Conservation (phyloP, 2,888 invertebrate genomes). For the Agriopis leucophaearia region DNA sequence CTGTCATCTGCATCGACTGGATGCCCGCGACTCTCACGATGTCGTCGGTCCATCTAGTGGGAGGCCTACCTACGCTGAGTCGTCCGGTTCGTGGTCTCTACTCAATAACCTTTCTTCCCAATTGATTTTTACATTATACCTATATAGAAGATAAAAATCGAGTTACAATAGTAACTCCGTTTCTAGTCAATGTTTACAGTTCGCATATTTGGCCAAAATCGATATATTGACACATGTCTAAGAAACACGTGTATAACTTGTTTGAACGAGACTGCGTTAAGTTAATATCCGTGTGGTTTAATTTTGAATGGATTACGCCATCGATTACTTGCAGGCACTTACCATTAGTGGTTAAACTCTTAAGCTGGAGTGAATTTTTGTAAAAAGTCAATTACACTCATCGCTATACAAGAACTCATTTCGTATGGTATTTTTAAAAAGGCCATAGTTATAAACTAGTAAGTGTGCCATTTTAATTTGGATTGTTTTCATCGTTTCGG, state of each 20-base stretch:
- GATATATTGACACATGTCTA: slow-evolving; percentile 35
- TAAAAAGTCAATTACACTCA: too few species aligned
- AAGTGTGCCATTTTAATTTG: too few species aligned
- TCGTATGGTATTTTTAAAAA: too few species aligned
- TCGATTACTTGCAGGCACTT: slow-evolving; percentile 10
- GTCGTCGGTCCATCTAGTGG: too few species aligned
- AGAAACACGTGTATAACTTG: slow-evolving; percentile 19
- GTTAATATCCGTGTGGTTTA: slow-evolving; percentile 22
- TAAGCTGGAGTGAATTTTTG: not conserved
- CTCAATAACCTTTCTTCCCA: too few species aligned
- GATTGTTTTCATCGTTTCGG: too few species aligned
- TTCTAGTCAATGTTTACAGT: slow-evolving; percentile 25
- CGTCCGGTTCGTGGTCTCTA: too few species aligned
- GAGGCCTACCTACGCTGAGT: too few species aligned
- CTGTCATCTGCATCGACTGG: too few species aligned
- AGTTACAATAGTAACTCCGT: slow-evolving; percentile 13
- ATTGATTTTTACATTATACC: too few species aligned
- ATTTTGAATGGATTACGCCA: slow-evolving; percentile 28
- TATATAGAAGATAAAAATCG: slow-evolving; percentile 4
- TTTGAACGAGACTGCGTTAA: slow-evolving; percentile 19
- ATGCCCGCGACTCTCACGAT: too few species aligned
- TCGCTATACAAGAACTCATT: not conserved
- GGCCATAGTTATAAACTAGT: too few species aligned
- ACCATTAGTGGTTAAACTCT: not conserved
- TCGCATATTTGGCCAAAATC: slow-evolving; percentile 27